Base-by-base conservation (phyloP, 2,888 invertebrate species). In the Ochropleura leucogaster region DNA sequence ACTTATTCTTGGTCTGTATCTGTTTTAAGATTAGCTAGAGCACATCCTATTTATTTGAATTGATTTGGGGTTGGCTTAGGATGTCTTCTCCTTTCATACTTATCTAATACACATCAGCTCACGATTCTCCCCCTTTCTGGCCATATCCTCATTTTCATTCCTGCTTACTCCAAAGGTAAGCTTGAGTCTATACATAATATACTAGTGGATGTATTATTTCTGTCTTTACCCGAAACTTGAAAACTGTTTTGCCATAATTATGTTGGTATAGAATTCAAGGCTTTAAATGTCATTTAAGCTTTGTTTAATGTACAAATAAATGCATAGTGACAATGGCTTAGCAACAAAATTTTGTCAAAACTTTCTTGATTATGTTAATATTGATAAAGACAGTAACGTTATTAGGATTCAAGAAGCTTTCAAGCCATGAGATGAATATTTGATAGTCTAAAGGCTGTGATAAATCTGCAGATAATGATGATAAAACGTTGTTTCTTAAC, bases 291-390 rank as follows among this genome's bases (percentile, higher is more conserved):
- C 53, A 70, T 79, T 75, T n/a, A 44, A 12, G 14, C 30, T 2
- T 64, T 64, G 57, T 16, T n/a, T 74, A 74, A 77, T 80, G 47
- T 59, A 18, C 47, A 74, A 47, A 77, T 74, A 77, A 80, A 74
- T 57, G 59, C 18, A 18, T 44, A 9, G 47, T 20, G 16, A 53
- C 6, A 79, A 4, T 4, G 20, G 8, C n/a, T 80, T 53, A 10
- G 4, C 7, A 42, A 55, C 44, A 8, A 14, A 55, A 4, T 55
- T 49, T 72, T 18, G 30, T 9, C 5, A 1, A 20, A 44, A 62
- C 16, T 7, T 49, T 7, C 12, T 49, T 80, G 30, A 10, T n/a
- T 6, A 62, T 20, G 7, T 16, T n/a, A 49, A 57, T 57, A 8
- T 75, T 42, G n/a, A 0, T 44, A 30, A 79, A 71, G 12, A 7